Evolutionary conservation across 1,140 invertebrate genomes (phyloP), one percentile per base, ranked within the genome.

Genomic region (Rhagoletis pomonella): DNA sequence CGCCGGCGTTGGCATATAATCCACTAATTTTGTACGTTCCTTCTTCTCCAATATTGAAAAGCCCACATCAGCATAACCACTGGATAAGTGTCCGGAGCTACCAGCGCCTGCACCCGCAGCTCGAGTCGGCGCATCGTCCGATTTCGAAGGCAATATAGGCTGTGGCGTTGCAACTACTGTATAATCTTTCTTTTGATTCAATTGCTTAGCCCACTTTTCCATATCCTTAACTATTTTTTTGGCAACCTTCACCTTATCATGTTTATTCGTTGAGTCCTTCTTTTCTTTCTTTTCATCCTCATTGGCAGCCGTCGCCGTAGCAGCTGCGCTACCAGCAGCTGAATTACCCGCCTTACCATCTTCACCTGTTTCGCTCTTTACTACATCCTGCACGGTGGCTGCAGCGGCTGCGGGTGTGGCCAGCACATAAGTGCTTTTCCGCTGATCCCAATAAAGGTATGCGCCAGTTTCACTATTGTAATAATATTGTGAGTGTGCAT

Each of bases 161-260:
- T 92, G 90, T 39, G 89, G 90, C n/a, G 89, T 91, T 9, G 92
- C 90, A 10, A 93, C 90, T 0, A 88, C 88, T 5, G 90, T 91
- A 65, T 91, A 96, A 90, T 99, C 98, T 93, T 99, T 99, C 94
- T 98, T 98, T 91, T 99, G 98, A 93, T 99, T 99, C 86, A 99
- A 94, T 6, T 97, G 98, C 91, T 99, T 98, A 0, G 99, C 99
- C 99, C 99, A 99, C 90, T 93, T 96, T 90, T 98, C 97, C 97
- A 98, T 98, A 90, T 98, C 97, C 94, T 99, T 99, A 0, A 98
- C 98, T 90, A 99, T 99, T 93, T 99, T 99, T 91, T 99, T 99
- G 1, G 99, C 99, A 17, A 99, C 98, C 94, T 99, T 99, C 0
- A 98, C 97, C 94, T 99, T 98, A 89, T 98, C 97, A 86, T 84